Evolutionary conservation across 92 coral and sea anemone species (phyloP).

Genomic region (Paragorgia papillata): DNA sequence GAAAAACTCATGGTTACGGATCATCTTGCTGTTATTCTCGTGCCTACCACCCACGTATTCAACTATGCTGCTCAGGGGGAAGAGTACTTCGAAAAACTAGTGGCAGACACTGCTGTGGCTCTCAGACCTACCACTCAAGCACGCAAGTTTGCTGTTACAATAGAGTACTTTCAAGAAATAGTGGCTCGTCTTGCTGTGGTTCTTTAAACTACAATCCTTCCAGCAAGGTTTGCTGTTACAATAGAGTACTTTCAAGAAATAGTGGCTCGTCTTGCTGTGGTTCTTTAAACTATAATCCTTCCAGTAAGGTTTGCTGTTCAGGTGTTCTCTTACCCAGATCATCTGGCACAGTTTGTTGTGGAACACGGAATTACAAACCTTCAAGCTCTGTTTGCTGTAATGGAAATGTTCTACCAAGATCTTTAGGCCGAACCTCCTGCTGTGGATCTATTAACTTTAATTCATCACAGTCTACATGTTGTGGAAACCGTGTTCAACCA

Average conservation of each 20-base stretch:
- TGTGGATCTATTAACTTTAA: constrained; percentile 31
- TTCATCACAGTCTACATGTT: constrained; percentile 26
- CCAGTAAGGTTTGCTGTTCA: background rate
- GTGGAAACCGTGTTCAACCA: constrained; percentile 22
- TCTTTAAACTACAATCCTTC: constrained; percentile 13
- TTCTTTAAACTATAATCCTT: background rate
- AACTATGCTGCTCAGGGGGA: constrained; percentile 11
- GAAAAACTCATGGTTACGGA: background rate
- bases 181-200: constrained; percentile 37
- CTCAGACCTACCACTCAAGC: background rate
- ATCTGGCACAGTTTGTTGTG: background rate
- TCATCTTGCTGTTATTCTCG: constrained; percentile 11
- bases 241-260: constrained; percentile 4
- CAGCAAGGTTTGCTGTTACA: constrained; percentile 18
- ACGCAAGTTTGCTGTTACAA: background rate
- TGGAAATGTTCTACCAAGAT: constrained; percentile 1
- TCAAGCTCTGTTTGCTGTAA: background rate
- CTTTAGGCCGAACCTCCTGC: background rate
- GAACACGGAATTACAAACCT: background rate
- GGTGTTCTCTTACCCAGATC: too few species aligned
- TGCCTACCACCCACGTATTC: background rate
- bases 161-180: background rate
- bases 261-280: constrained; percentile 19
- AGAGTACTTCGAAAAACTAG: background rate
- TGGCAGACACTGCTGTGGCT: constrained; percentile 33